Conservation (phyloP, 2,113 vertebrate species). For the Lasiurus borealis region DNA sequence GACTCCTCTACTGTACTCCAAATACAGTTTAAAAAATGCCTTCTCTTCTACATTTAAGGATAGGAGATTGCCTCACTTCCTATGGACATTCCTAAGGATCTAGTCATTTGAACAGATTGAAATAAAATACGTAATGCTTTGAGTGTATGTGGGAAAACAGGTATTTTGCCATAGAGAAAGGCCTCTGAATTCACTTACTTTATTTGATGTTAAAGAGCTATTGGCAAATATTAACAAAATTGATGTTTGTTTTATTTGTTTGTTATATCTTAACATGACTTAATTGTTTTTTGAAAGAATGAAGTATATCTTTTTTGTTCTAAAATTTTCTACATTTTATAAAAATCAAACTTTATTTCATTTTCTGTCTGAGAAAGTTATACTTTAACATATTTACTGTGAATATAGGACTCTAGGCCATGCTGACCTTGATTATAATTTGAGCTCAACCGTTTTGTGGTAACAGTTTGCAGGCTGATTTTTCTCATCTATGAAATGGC, state of each 20-base stretch:
- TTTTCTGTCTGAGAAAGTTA: slow-evolving; percentile 37
- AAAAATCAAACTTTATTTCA: background rate
- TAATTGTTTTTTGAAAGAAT: background rate
- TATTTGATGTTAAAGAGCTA: background rate
- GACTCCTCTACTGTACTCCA: background rate
- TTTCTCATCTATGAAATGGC: slow-evolving; percentile 8
- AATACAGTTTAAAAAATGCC: background rate
- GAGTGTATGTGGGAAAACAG: background rate
- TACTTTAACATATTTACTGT: background rate
- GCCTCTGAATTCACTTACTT: background rate
- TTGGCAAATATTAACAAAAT: background rate
- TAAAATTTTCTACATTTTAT: background rate
- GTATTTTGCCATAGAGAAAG: background rate
- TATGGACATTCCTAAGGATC: background rate
- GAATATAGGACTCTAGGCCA: background rate
- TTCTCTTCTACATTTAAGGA: background rate
- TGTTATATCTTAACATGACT: background rate
- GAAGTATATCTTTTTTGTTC: background rate
- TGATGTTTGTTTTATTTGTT: background rate
- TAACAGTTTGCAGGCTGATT: background rate
- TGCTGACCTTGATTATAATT: background rate
- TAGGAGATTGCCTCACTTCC: background rate
- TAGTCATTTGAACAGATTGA: slow-evolving; percentile 7
- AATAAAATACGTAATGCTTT: background rate
- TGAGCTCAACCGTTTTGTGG: background rate